These are phyloP conservation scores for Phaethon lepturus DNA, from an alignment of 2,113 vertebrate species.

Conservation along the genomic window DNA sequence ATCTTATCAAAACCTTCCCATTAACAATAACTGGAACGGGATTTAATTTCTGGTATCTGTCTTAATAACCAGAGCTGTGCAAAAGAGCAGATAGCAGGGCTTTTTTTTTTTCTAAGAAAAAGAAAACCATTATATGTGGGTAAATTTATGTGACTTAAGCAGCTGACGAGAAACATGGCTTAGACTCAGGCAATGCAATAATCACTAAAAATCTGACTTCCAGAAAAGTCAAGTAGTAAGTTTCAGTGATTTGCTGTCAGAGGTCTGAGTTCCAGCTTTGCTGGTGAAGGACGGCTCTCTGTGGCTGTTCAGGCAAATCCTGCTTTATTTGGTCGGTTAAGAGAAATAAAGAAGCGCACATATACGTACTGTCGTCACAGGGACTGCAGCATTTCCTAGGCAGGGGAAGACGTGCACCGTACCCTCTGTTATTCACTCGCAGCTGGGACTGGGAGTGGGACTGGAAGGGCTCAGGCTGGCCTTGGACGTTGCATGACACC, in stretches of 20 bases:
- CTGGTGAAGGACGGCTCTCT: not conserved
- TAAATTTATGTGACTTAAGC: not conserved
- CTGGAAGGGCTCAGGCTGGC: not conserved
- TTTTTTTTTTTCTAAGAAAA: not conserved
- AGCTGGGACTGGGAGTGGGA: accelerated
- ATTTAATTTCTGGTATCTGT: not conserved
- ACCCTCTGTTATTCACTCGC: not conserved
- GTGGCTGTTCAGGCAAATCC: not conserved
- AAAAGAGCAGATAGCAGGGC: not conserved
- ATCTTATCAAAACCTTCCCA: conserved; percentile 16
- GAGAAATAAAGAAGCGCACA: not conserved
- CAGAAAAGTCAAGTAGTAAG: not conserved
- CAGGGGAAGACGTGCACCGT: not conserved
- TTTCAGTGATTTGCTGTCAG: not conserved
- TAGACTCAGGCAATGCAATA: not conserved
- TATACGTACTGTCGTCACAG: not conserved
- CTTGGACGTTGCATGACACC: not conserved
- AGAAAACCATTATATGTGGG: not conserved
- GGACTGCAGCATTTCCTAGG: not conserved
- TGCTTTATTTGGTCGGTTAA: not conserved
- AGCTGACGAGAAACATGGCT: not conserved
- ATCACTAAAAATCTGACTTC: not conserved
- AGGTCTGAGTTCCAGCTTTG: not conserved
- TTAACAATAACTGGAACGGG: not conserved
- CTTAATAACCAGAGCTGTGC: not conserved